Evolutionary conservation across 2,797 vertebrate genomes (phyloP).

Genomic region (Oreortyx pictus): DNA sequence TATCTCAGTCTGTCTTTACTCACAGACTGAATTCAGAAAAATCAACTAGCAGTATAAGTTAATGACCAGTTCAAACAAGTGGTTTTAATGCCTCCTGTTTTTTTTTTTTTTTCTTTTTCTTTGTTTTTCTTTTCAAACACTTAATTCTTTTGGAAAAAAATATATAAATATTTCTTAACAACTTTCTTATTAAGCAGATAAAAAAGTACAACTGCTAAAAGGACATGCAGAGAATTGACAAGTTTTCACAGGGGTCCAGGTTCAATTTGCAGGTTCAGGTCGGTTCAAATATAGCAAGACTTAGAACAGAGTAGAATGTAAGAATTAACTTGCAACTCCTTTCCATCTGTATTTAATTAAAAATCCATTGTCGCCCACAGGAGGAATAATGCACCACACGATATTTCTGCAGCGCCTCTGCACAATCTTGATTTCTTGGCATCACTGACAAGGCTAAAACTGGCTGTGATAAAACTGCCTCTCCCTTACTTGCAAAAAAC

Average conservation of each 20-base stretch:
- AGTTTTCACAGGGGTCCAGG: background rate
- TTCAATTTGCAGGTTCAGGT: background rate
- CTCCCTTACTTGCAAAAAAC: background rate
- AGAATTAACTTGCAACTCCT: background rate
- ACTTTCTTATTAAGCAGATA: background rate
- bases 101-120: too few relatives aligned
- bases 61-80: background rate
- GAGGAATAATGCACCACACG: background rate
- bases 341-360: background rate
- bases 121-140: background rate
- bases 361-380: background rate
- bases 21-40: background rate
- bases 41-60: background rate
- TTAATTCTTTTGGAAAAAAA: background rate
- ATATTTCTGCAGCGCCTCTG: background rate
- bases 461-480: background rate
- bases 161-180: background rate
- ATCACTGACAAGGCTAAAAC: background rate
- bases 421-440: background rate
- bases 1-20: background rate
- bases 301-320: background rate
- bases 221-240: constrained; percentile 22
- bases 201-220: background rate
- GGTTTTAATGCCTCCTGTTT: background rate
- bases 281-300: background rate